phyloP scores from a whole-genome alignment of 2,113 vertebrate species.

The Pholis gunnellus region DNA sequence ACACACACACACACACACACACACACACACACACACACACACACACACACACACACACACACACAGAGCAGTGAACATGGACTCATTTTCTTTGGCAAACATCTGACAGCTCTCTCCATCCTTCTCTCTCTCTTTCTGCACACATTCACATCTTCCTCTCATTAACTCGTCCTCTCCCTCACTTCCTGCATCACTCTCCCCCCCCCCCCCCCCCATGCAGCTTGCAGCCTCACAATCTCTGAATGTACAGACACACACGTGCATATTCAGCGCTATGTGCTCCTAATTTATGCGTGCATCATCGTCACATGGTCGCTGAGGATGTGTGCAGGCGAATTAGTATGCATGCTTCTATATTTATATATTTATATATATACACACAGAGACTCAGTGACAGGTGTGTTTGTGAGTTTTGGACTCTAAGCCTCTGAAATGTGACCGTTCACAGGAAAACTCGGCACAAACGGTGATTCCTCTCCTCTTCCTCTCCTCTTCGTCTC shows the following conservation, averaged over 20 bases:
- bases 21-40: slow-evolving; percentile 20
- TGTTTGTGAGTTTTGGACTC: slow-evolving; percentile 14
- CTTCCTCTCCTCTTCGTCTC: no score
- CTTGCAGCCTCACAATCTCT: slow-evolving; percentile 16
- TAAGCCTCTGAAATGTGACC: slow-evolving; percentile 1
- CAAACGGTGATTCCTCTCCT: no score
- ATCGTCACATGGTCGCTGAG: slow-evolving; percentile 19
- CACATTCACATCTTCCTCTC: slow-evolving; percentile 18
- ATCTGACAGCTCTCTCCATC: slow-evolving; percentile 14
- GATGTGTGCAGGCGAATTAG: slow-evolving; percentile 31
- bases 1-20: slow-evolving; percentile 24
- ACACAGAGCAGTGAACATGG: neutral
- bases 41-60: slow-evolving; percentile 24
- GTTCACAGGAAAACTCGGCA: neutral
- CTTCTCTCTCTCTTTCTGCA: neutral
- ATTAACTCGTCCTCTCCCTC: slow-evolving; percentile 19
- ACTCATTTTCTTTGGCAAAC: slow-evolving; percentile 33
- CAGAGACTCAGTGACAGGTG: slow-evolving; percentile 42
- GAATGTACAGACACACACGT: neutral
- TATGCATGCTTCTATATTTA: slow-evolving; percentile 13
- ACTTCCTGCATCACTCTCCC: neutral
- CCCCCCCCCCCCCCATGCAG: neutral
- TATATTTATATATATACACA: neutral
- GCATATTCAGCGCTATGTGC: neutral
- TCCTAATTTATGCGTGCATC: slow-evolving; percentile 15